Percentiles rank a stretch among this genome's conserved stretches.
phyloP scores from a whole-genome alignment of 2,888 invertebrate species.

The Rotaria macrura region DNA sequence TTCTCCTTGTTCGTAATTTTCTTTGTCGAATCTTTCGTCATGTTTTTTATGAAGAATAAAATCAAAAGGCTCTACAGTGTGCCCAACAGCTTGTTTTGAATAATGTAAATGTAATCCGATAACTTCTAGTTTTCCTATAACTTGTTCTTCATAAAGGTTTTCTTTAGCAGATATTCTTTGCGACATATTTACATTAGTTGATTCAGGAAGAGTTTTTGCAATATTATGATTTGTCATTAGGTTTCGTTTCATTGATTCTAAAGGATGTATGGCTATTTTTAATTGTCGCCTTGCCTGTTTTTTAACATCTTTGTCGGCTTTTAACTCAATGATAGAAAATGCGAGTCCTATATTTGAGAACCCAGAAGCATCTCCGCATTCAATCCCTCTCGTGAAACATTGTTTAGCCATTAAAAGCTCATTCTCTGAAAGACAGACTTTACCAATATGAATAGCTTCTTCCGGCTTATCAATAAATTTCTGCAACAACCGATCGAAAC shows the following conservation, averaged over 20 bases:
- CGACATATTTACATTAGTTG: background rate
- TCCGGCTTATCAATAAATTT: background rate
- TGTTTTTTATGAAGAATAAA: background rate
- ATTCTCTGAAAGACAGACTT: background rate
- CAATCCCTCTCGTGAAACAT: background rate
- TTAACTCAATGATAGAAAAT: background rate
- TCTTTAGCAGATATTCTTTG: background rate
- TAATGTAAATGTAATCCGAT: conserved; percentile 4
- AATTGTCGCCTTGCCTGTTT: background rate
- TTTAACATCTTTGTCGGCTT: background rate
- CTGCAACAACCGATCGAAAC: background rate
- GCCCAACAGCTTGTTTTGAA: background rate
- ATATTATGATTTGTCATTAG: background rate
- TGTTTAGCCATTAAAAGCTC: background rate
- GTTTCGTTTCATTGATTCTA: background rate
- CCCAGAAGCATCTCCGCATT: background rate
- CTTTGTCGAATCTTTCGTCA: background rate
- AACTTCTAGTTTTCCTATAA: background rate
- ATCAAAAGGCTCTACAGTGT: background rate
- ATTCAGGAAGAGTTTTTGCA: background rate
- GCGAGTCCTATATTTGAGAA: background rate
- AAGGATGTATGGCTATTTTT: background rate
- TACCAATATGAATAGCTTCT: background rate
- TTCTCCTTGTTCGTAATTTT: background rate
- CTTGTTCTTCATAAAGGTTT: background rate